Base-by-base conservation (phyloP, 92 coral and sea anemone genomes). In the Chrysogorgia sp. region DNA sequence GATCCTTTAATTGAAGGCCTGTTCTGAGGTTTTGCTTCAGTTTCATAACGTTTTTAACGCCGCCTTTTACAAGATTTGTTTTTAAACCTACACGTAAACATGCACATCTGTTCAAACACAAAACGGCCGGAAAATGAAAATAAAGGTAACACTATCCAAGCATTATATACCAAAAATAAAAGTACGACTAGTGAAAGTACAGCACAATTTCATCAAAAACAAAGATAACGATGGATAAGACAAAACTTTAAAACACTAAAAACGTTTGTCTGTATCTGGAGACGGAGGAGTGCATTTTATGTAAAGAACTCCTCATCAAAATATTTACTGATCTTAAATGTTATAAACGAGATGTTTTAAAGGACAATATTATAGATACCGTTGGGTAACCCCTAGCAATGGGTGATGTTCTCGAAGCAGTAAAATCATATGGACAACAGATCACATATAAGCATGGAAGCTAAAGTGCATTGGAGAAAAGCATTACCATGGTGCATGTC, bases 401-500 rank as follows among this genome's bases (percentile, higher is more conserved):
- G 15, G 15, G n/a, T 47, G 53, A 6, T 6, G 53, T 47, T 47
- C 53, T 47, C 53, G 15, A 47, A 47, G 15, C 53, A n/a, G 53
- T 47, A n/a, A n/a, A 47, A 47, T 47, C 53, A 47, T 7, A 7
- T 47, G 15, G 43, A 4, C 6, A 2, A 47, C 53, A 47, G 53
- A 6, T 15, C 15, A 47, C 2, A 47, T 47, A 15, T 47, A 47
- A 6, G n/a, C 53, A 47, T 7, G 53, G 2, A 47, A 15, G 7
- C 2, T 6, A 47, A 47, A 26, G 7, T 45, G 61, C 41, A 2
- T 22, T 8, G 23, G 57, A 69, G 53, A 69, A 69, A 69, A 19
- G 59, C 76, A 45, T 69, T 69, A 69, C 76, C 76, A 69, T 69
- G 34, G 34, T 23, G 76, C 21, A 37, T 47, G 76, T 69, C 76